Evolutionary conservation across 2,888 invertebrate species (phyloP), one percentile per base, ranked within the genome.

Genomic region (Drosophila paramelanica): DNA sequence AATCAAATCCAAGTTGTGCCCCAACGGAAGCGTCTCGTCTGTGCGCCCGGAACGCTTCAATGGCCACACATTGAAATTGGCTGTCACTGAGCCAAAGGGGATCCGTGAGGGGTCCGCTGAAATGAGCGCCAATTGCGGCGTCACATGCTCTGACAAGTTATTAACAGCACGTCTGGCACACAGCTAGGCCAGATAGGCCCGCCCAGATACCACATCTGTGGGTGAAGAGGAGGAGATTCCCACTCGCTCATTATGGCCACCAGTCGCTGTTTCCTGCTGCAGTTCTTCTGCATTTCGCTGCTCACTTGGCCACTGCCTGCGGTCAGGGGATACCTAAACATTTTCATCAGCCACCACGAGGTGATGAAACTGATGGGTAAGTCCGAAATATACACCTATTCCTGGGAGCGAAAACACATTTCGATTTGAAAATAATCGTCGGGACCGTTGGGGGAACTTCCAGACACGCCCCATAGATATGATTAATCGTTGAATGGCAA

Each of bases 341-440:
- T 96, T 90, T 96, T 96, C 93, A 96, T 96, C 93, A 96, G 95
- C 92, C 95, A 95, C 92, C 94, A 95, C 77, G 96, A 96, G 93
- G 96, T 96, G 91, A 95, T 95, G 94, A 96, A 96, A 93, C 93
- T 96, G 88, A 93, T 96, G 92, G 96, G 96, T 96, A 93, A 95
- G 95, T 93, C 47, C 52, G 20, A 20, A 47, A 33, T 11, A 13
- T 13, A 5, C 5, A 5, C 42, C 27, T 27, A 23, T 45, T 2
- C 3, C 10, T 8, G 25, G 7, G 41, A 36, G 57, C 49, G 4
- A 41, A 31, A 33, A 50, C 52, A 64, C 55, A 52, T 42, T 64
- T 69, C 62, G 55, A 74, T 76, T 67, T 39, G 52, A 67, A 68
- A 58, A 57, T 55, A 74, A 78, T 73, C 53, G 50, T 45, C 31